Conservation (phyloP, 2,888 invertebrate species). For the Andrena trimmerana region DNA sequence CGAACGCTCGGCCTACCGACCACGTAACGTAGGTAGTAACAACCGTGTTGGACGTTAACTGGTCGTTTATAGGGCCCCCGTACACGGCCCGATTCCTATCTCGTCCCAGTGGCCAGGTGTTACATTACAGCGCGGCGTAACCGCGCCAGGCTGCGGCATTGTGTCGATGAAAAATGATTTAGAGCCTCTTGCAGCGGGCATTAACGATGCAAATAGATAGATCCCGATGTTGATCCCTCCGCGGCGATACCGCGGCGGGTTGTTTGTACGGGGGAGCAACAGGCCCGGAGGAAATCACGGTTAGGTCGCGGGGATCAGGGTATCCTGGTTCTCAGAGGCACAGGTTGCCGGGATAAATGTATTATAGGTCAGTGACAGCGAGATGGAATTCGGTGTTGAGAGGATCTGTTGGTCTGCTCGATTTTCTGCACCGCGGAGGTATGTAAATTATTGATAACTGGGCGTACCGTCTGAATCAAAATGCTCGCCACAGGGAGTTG, state of each 20-base stretch:
- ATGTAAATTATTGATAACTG: conserved; percentile 36
- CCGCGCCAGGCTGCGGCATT: conserved; percentile 52
- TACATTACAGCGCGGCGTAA: conserved; percentile 50
- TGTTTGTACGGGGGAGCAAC: conserved; percentile 9
- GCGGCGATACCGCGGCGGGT: conserved; percentile 10
- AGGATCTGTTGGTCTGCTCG: conserved; percentile 14
- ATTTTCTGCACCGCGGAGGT: conserved; percentile 28
- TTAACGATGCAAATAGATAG: conserved; percentile 63
- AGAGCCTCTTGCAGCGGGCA: conserved; percentile 37
- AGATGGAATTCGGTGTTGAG: conserved; percentile 23
- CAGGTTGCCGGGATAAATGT: background rate
- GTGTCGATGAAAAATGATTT: conserved; percentile 61
- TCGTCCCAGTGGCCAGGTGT: conserved; percentile 56
- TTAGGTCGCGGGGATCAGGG: background rate
- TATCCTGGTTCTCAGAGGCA: no score
- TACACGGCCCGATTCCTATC: conserved; percentile 53
- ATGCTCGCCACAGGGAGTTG: background rate
- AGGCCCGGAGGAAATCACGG: conserved; percentile 13
- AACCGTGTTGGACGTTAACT: conserved; percentile 54
- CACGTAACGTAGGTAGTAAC: conserved; percentile 32
- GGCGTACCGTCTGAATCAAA: conserved; percentile 13
- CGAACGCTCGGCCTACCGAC: conserved; percentile 13
- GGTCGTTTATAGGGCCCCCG: conserved; percentile 43
- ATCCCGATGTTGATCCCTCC: conserved; percentile 22
- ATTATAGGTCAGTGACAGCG: conserved; percentile 45